phyloP scores from a whole-genome alignment of 2,797 vertebrate genomes.

The Peromyscus melanophrys region DNA sequence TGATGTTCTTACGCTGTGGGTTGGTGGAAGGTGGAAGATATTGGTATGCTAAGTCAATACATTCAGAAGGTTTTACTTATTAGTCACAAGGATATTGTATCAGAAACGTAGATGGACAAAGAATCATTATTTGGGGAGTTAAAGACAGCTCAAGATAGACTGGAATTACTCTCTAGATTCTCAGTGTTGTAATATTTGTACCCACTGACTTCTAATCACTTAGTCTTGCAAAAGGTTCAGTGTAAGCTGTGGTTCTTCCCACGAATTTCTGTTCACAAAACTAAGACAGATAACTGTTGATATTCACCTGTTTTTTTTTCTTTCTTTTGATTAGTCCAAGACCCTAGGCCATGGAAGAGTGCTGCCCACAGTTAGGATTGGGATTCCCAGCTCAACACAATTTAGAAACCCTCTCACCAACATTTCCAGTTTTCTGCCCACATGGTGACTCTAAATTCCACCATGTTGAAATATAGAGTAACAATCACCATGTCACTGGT shows the following conservation, averaged over 20 bases:
- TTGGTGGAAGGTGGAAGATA: not conserved
- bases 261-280: not conserved
- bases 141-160: not conserved
- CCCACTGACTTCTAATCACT: not conserved
- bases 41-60: not conserved
- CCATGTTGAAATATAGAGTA: not conserved
- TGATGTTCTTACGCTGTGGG: not conserved
- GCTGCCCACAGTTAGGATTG: not conserved
- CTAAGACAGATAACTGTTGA: not conserved
- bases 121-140: not conserved
- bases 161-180: not conserved
- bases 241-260: not conserved
- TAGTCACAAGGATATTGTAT: not conserved
- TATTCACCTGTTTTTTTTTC: not conserved
- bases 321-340: not conserved
- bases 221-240: not conserved
- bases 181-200: not conserved
- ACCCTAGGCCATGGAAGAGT: not conserved
- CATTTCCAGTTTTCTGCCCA: not conserved
- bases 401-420: not conserved
- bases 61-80: not conserved
- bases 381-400: not conserved
- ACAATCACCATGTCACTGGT: not conserved
- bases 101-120: not conserved
- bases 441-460: not conserved